phyloP scores from a whole-genome alignment of 1,140 invertebrate species.

The Wasmannia auropunctata region DNA sequence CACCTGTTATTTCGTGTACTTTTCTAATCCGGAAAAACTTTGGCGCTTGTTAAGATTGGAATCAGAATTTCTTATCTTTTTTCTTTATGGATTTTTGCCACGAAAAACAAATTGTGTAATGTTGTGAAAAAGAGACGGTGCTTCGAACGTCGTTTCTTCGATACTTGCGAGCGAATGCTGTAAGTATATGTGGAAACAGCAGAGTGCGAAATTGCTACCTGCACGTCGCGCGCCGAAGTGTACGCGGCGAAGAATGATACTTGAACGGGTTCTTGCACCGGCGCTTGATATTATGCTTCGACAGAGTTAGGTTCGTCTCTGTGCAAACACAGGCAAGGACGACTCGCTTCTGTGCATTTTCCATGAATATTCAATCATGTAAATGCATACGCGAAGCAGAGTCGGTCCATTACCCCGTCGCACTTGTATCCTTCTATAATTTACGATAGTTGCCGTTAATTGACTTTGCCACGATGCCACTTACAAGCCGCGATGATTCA shows the following conservation, averaged over 20 bases:
- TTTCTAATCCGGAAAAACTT: too few relatives aligned
- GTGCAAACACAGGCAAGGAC: conserved; percentile 44
- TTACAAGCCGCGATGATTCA: not conserved
- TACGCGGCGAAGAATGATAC: not conserved
- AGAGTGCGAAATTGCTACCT: conserved; percentile 30
- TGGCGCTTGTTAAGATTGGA: not conserved
- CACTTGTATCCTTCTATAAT: conserved; percentile 43
- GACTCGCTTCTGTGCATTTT: conserved; percentile 40
- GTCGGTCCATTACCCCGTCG: conserved; percentile 27
- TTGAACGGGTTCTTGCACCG: conserved; percentile 50
- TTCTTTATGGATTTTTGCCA: not conserved
- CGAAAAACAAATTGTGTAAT: not conserved
- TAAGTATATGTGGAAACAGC: not conserved
- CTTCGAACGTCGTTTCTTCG: not conserved
- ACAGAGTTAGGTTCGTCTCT: conserved; percentile 33
- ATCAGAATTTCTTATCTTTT: not conserved
- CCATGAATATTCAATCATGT: conserved; percentile 61
- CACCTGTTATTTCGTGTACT: not conserved
- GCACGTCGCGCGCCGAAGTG: not conserved
- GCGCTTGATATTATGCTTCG: conserved; percentile 30
- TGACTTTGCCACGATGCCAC: conserved; percentile 27
- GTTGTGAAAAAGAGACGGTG: not conserved
- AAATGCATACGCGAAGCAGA: conserved; percentile 42
- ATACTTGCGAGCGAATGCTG: not conserved
- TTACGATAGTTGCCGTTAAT: conserved; percentile 47